Evolutionary conservation across 1,140 invertebrate species (phyloP), one percentile per base, ranked within the genome.

Genomic region (Daktulosphaira vitifoliae): DNA sequence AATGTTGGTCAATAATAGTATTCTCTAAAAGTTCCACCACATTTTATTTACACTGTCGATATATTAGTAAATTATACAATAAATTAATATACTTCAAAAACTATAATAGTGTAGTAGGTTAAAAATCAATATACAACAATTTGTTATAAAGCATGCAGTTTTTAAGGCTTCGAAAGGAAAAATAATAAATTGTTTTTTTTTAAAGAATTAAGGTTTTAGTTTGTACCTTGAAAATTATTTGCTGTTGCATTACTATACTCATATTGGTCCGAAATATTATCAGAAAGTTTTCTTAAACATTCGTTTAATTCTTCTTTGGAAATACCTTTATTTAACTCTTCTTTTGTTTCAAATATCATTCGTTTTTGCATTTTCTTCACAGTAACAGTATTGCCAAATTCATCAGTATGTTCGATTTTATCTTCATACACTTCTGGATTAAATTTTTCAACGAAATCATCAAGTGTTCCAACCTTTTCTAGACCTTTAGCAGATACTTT

Each of bases 401-500:
- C 72, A 70, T 81, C 79, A 1, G 76, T 71, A 66, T 76, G 74
- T 70, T 78, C 71, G 13, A 73, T 75, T 71, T 81, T 78, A 42
- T 74, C 68, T 9, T 77, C 72, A 53, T 79, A 74, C 70, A 80
- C 77, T 15, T 78, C 79, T 49, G 78, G 77, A 51, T 73, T 73
- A 69, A 80, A 81, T 26, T 76, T 70, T 42, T 77, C 72, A 29
- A 81, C 76, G 53, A 78, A 81, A 38, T 79, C 73, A 68, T 74
- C 70, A 65, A 81, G 67, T 67, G 77, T 74, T 62, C 76, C 69
- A 65, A 80, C 75, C 20, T 79, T 78, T 67, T 80, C 76, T 16
- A 75, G 73, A 13, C 80, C 80, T 66, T 72, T 74, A 68, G 81
- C 81, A n/a, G 79, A 80, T 16, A 81, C 72, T 69, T 77, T 78